Evolutionary conservation across 2,797 vertebrate species (phyloP).

Genomic region (Hydrocynus forskahlii): DNA sequence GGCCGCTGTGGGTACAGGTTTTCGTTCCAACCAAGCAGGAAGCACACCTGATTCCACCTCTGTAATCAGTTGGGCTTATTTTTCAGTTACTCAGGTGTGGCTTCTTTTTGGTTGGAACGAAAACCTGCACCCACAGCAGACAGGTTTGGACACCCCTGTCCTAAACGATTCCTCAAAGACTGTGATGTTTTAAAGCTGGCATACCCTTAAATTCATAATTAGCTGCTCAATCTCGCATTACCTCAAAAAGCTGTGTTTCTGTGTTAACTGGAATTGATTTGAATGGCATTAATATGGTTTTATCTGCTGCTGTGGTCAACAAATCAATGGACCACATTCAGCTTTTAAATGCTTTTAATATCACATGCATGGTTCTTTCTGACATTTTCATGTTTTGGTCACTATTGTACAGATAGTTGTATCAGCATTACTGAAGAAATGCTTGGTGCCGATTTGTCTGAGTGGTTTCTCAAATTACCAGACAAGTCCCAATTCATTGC

Average conservation of each 20-base stretch:
- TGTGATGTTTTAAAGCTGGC: neutral
- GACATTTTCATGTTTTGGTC: neutral
- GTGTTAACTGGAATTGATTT: conserved; percentile 10
- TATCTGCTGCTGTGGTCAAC: conserved; percentile 27
- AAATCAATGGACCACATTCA: conserved; percentile 35
- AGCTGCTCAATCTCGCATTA: neutral
- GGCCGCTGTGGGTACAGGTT: no score
- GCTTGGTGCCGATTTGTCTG: conserved; percentile 4
- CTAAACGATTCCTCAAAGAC: neutral
- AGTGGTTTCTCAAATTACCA: neutral
- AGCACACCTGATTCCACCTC: no score
- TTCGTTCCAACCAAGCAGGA: no score
- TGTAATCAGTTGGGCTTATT: no score
- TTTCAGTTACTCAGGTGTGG: no score
- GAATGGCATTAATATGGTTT: conserved; percentile 21
- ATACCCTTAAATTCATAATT: conserved; percentile 6
- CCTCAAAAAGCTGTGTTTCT: conserved; percentile 5
- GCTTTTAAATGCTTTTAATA: conserved; percentile 27
- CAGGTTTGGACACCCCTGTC: no score
- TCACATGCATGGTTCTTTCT: conserved; percentile 1
- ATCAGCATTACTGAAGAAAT: neutral
- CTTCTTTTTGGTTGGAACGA: no score
- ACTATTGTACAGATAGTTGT: neutral
- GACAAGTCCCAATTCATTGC: neutral
- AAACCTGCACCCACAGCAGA: no score